A percentile compares a stretch with the other conserved stretches of the same genome.
Conservation (phyloP, 2,113 vertebrate species). For the Elephas maximus region DNA sequence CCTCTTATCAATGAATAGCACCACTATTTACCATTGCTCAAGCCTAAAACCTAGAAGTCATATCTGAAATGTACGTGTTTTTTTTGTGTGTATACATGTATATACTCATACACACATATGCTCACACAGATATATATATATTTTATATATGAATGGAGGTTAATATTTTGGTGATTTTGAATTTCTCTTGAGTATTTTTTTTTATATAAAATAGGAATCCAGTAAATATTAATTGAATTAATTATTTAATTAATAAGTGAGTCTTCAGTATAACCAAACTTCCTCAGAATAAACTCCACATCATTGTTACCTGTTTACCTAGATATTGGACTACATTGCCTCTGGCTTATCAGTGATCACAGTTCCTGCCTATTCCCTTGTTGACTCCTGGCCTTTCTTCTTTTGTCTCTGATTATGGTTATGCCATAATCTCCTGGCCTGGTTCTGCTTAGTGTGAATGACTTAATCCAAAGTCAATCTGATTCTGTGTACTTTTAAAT, state of each 20-base stretch:
- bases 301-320: neutral
- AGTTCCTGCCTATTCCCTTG: neutral
- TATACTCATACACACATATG: neutral
- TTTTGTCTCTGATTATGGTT: neutral
- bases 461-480: neutral
- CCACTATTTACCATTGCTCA: neutral
- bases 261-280: neutral
- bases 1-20: neutral
- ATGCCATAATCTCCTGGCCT: neutral
- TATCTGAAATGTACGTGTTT: neutral
- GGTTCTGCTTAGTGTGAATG: neutral
- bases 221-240: neutral
- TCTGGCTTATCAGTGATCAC: neutral
- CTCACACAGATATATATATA: neutral
- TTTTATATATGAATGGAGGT: neutral
- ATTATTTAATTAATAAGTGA: neutral
- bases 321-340: neutral
- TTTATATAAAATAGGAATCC: neutral
- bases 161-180: constrained; percentile 3
- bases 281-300: neutral
- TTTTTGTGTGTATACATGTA: neutral
- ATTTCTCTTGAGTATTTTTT: neutral
- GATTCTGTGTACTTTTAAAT: neutral
- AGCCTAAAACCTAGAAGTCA: neutral
- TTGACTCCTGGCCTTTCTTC: neutral